Conservation (phyloP, 2,888 invertebrate species). For the Strigamia crassipes region DNA sequence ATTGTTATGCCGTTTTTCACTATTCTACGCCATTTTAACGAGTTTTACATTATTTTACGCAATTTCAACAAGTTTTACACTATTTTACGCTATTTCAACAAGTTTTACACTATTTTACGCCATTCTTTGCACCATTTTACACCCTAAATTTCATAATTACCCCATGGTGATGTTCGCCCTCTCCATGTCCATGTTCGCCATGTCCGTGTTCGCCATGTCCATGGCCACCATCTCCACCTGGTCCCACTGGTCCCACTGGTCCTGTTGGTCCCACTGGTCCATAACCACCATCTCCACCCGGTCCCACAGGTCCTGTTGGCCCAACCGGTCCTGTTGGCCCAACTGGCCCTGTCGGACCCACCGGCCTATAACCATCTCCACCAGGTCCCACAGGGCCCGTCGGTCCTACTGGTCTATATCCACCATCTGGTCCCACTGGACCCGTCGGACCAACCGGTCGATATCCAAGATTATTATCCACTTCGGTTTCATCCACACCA, state of each 20-base stretch:
- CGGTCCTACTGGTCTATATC: too few species aligned
- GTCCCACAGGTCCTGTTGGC: constrained; percentile 35
- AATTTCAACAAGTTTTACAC: too few species aligned
- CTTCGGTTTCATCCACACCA: constrained; percentile 39
- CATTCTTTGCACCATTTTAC: too few species aligned
- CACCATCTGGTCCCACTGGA: constrained; percentile 23
- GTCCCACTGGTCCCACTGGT: too few species aligned
- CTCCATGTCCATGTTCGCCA: constrained; percentile 45
- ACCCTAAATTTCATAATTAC: neutral
- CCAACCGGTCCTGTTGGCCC: neutral
- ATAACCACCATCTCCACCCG: neutral
- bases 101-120: too few species aligned
- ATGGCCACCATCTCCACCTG: too few species aligned
- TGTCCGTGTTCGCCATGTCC: constrained; percentile 10
- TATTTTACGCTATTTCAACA: too few species aligned
- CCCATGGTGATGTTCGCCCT: constrained; percentile 43
- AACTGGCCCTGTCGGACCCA: constrained; percentile 2
- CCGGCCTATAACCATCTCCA: neutral
- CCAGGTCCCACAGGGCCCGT: neutral
- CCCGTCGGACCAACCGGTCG: constrained; percentile 1
- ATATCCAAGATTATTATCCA: neutral
- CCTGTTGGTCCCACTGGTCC: too few species aligned
- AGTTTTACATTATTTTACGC: too few species aligned
- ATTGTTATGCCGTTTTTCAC: too few species aligned
- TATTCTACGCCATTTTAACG: too few species aligned